A percentile compares a stretch with the other conserved stretches of the same genome.
Conservation (phyloP, 1,140 invertebrate species). For the Rhopalosiphum padi region DNA sequence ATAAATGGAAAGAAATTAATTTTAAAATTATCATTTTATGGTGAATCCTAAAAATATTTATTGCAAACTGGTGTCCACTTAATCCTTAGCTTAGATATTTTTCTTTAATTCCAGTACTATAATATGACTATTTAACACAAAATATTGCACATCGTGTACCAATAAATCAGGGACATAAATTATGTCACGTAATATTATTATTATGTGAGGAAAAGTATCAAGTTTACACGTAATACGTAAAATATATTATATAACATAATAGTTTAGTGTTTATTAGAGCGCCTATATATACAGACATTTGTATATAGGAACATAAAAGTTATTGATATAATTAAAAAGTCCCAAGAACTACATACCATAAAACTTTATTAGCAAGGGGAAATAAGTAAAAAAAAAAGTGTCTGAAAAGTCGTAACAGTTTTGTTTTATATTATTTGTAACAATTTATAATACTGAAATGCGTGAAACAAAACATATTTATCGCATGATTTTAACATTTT, state of each 20-base stretch:
- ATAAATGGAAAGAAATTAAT: neutral
- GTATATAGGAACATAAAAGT: neutral
- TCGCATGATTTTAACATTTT: neutral
- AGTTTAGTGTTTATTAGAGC: neutral
- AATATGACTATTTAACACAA: neutral
- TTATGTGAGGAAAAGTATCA: neutral
- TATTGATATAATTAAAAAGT: conserved; percentile 6
- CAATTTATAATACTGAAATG: neutral
- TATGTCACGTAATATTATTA: neutral
- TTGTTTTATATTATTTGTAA: neutral
- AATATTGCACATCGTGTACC: neutral
- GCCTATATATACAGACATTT: neutral
- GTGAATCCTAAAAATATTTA: neutral
- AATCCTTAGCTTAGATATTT: neutral
- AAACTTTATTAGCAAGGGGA: neutral
- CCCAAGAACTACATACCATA: neutral
- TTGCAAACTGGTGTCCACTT: neutral
- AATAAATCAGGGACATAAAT: neutral
- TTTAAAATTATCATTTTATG: neutral
- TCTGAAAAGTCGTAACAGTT: neutral
- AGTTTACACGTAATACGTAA: neutral
- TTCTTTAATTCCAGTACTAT: neutral
- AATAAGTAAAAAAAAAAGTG: neutral
- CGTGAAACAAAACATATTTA: neutral
- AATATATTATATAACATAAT: neutral